Evolutionary conservation across 2,888 invertebrate species (phyloP).

Genomic region (Pheosia tremula): DNA sequence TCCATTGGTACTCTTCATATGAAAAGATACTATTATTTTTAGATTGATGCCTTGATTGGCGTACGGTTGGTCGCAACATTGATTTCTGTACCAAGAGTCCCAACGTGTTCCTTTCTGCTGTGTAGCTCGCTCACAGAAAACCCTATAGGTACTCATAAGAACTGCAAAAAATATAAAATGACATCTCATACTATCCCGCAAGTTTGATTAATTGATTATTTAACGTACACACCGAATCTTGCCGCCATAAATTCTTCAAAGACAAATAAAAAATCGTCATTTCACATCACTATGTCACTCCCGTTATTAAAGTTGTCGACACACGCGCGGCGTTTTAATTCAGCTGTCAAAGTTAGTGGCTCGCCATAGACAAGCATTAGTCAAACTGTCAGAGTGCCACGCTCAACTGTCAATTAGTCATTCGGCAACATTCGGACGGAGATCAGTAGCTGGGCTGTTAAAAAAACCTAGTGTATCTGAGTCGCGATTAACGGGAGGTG

Average conservation of each 20-base stretch:
- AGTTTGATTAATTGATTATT: neutral
- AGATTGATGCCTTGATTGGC: no score
- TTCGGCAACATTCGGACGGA: conserved; percentile 55
- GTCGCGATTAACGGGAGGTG: conserved; percentile 17
- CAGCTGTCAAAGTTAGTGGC: conserved; percentile 59
- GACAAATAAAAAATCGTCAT: neutral
- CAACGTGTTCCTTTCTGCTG: no score
- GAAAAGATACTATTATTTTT: no score
- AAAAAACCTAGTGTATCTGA: conserved; percentile 27
- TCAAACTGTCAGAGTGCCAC: conserved; percentile 76
- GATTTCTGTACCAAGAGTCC: no score
- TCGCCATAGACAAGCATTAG: conserved; percentile 73
- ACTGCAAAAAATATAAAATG: no score
- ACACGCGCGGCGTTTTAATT: conserved; percentile 62
- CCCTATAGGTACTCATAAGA: no score
- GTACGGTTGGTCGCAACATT: no score
- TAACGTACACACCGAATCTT: neutral
- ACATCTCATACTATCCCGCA: neutral
- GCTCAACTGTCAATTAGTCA: conserved; percentile 74
- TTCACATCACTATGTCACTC: conserved; percentile 5
- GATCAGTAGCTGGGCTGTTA: conserved; percentile 59
- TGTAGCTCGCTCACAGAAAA: no score
- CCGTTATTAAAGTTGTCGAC: conserved; percentile 45
- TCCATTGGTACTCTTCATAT: no score
- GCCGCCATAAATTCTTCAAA: neutral